These are phyloP conservation scores for Heliangelus exortis DNA, from an alignment of 2,797 vertebrate genomes.

Conservation along the genomic window DNA sequence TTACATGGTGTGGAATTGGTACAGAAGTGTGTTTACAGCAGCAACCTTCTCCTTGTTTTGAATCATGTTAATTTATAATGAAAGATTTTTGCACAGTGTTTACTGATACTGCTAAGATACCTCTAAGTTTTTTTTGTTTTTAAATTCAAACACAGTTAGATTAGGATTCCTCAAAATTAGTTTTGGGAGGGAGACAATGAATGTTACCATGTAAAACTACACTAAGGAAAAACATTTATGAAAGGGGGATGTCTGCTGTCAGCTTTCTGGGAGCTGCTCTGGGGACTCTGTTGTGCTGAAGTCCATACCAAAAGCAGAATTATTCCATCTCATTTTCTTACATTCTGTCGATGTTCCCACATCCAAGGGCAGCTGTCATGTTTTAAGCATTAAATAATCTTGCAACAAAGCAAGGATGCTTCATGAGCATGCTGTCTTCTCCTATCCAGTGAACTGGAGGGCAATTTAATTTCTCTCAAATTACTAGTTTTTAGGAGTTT, in stretches of 20 bases:
- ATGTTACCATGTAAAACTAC: not conserved
- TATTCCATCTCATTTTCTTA: not conserved
- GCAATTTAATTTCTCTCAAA: not conserved
- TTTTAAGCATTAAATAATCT: not conserved
- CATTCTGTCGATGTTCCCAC: not conserved
- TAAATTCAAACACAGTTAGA: not conserved
- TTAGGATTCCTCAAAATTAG: not conserved
- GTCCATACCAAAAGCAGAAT: not conserved
- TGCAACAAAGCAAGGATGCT: not conserved
- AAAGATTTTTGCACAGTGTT: not conserved
- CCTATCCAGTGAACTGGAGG: not conserved
- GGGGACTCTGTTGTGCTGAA: not conserved
- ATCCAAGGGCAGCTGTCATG: not conserved
- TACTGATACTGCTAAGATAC: not conserved
- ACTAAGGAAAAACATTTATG: not conserved
- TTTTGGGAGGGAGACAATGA: not conserved
- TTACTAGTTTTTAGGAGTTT: not conserved
- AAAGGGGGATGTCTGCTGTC: not conserved
- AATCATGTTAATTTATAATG: conserved; percentile 18
- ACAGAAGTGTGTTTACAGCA: conserved; percentile 42
- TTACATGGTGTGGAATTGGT: conserved; percentile 28
- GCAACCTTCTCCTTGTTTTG: conserved; percentile 43
- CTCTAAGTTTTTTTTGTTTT: not conserved
- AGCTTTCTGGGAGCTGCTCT: not conserved
- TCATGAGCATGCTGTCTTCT: not conserved